Base-by-base conservation (phyloP, 2,888 invertebrate genomes). In the Conchocele bisecta region DNA sequence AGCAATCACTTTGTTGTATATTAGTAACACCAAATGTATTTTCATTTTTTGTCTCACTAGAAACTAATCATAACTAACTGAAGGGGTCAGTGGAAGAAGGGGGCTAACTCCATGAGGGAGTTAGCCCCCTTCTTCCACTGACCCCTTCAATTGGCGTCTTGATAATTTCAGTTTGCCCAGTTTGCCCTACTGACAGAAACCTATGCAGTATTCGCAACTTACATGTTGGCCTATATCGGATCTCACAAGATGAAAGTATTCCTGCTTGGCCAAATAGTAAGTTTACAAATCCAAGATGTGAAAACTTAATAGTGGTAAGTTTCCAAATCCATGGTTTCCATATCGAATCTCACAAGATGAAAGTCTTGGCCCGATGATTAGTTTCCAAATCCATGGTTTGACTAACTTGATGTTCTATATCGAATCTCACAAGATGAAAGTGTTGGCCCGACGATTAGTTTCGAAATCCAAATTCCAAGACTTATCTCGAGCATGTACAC, bases 141-240 rank as follows among this genome's bases (percentile, higher is more conserved):
- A n/a, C n/a, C n/a, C n/a, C n/a, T n/a, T n/a, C n/a, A n/a, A n/a
- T n/a, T n/a, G n/a, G n/a, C n/a, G 28, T 48, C 22, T 33, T 39
- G 94, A 0, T 89, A 94, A 80, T 95, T 96, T 94, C 95, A 97
- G 91, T 96, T 97, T 92, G 94, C 96, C 0, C 96, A 96, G 83
- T 95, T 96, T 86, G 94, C 96, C 64, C 94, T 96, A 82, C 92
- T 95, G 3, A 95, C 95, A 0, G 96, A 97, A 90, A 93, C 94
- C 0, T 91, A 94, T 5, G 94, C 95, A 3, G 93, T 96, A 75
- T 94, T 95, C 84, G 91, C 94, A 1, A 93, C 95, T 79, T 95
- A 95, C 80, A 83, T 91, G n/a, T 81, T 93, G 9, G 91, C 91
- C 22, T 91, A 91, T 57, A 88, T 92, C 42, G 86, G 84, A 29